Conservation (phyloP, 2,797 vertebrate genomes). For the Eremophila alpestris region DNA sequence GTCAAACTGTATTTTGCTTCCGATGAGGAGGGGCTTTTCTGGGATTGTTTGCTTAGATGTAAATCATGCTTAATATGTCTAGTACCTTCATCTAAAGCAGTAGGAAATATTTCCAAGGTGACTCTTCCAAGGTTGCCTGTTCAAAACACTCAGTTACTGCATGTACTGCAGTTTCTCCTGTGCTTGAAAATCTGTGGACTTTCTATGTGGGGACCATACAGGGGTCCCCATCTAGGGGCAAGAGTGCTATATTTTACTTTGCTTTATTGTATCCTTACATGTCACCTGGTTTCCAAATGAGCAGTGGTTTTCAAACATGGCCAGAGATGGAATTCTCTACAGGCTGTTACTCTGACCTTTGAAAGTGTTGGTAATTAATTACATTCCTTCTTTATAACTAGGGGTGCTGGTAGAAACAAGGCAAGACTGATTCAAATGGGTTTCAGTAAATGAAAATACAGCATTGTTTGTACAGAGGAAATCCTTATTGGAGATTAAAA, state of each 20-base stretch:
- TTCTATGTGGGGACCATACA: not conserved
- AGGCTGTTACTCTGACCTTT: constrained; percentile 44
- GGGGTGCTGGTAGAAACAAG: not conserved
- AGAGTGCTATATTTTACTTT: not conserved
- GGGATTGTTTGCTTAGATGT: not conserved
- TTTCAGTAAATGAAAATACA: not conserved
- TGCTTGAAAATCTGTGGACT: not conserved
- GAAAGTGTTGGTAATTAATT: constrained; percentile 25
- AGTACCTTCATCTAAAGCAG: not conserved
- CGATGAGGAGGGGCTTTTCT: not conserved
- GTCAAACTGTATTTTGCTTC: not conserved
- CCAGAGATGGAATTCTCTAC: not conserved
- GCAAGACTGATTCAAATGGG: not conserved
- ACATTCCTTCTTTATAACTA: not conserved
- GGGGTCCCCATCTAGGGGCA: not conserved
- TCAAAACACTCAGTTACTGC: not conserved
- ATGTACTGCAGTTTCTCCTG: not conserved
- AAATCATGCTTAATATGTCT: not conserved
- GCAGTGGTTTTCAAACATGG: not conserved
- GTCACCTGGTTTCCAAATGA: not conserved
- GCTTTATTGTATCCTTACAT: not conserved
- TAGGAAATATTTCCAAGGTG: constrained; percentile 1
- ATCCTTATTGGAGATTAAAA: not conserved
- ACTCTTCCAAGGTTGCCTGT: not conserved
- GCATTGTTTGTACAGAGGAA: not conserved